These are phyloP conservation scores for Platysternon megacephalum DNA, from an alignment of 2,113 vertebrate species.

Conservation along the genomic window DNA sequence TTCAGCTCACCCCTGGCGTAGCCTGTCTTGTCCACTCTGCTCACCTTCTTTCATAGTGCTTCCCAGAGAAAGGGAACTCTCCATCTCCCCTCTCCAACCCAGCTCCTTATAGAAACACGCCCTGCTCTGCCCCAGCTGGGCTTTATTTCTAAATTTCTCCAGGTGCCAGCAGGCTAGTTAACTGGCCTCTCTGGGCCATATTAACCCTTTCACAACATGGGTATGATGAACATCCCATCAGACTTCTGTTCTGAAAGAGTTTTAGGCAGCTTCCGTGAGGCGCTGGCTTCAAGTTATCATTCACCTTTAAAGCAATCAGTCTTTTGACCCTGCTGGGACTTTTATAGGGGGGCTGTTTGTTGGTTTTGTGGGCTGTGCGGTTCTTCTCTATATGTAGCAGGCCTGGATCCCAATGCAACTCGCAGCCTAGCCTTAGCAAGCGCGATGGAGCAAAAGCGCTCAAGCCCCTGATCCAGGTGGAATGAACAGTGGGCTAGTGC, in stretches of 20 bases:
- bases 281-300: accelerated
- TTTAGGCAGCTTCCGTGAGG: not conserved
- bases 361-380: not conserved
- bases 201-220: not conserved
- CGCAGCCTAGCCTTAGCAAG: not conserved
- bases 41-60: not conserved
- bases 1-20: not conserved
- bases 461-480: accelerated
- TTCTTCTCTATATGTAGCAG: not conserved
- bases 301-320: not conserved
- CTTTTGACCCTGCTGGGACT: not conserved
- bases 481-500: not conserved
- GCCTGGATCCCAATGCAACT: not conserved
- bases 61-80: not conserved
- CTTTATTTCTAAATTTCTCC: not conserved
- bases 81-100: not conserved
- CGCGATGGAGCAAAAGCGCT: not conserved
- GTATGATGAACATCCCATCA: not conserved
- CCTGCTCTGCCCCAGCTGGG: not conserved
- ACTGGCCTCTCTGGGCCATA: not conserved
- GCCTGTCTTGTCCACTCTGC: not conserved
- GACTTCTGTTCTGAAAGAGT: not conserved
- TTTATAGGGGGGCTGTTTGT: not conserved
- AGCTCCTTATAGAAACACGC: not conserved
- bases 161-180: not conserved